A percentile compares a stretch with the other conserved stretches of the same genome.
These are phyloP conservation scores for Syngnathus rostellatus DNA, from an alignment of 2,797 vertebrate genomes.

Conservation along the genomic window DNA sequence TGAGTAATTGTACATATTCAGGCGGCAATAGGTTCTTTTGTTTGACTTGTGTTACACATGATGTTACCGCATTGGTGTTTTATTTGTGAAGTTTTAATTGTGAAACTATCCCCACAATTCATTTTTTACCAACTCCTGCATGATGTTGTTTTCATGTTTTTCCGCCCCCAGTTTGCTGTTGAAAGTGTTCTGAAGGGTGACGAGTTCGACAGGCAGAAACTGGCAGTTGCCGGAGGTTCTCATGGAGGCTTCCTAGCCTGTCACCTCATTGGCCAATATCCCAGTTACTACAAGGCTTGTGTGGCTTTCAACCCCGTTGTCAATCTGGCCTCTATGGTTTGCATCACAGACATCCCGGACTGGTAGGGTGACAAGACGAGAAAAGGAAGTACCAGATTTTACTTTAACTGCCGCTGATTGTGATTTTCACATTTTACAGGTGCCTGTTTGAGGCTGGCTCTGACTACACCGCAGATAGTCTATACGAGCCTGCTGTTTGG, in stretches of 20 bases:
- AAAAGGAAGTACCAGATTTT: not conserved
- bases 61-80: not conserved
- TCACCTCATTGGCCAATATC: conserved; percentile 92
- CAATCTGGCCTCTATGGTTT: conserved; percentile 86
- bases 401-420: not conserved
- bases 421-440: conserved; percentile 61
- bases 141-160: conserved; percentile 1
- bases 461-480: conserved; percentile 61
- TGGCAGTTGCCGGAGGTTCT: conserved; percentile 83
- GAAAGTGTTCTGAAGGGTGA: conserved; percentile 75
- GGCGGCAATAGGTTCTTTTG: not conserved
- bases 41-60: not conserved
- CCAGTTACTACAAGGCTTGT: conserved; percentile 81
- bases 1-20: not conserved
- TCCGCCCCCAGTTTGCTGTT: conserved; percentile 69
- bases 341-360: conserved; percentile 90
- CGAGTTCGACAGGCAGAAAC: conserved; percentile 64
- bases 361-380: conserved; percentile 70
- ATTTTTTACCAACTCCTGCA: not conserved
- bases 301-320: conserved; percentile 84
- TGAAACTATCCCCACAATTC: not conserved
- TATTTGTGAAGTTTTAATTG: not conserved
- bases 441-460: conserved; percentile 80
- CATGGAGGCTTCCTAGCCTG: conserved; percentile 93
- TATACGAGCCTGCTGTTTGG: conserved; percentile 72